A percentile compares a stretch with the other conserved stretches of the same genome.
Evolutionary conservation across 2,888 invertebrate genomes (phyloP).

Genomic region (Thelaira solivaga): DNA sequence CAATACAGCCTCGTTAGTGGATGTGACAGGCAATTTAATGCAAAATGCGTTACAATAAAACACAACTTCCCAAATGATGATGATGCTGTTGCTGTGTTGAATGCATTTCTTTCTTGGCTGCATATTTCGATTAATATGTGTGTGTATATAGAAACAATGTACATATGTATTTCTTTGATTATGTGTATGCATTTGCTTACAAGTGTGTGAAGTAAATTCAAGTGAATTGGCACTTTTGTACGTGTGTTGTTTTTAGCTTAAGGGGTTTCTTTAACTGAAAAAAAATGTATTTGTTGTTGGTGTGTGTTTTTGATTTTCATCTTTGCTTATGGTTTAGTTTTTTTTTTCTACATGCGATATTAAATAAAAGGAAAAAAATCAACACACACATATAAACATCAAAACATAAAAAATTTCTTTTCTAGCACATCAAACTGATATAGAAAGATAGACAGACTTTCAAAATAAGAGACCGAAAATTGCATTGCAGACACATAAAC

Average conservation of each 20-base stretch:
- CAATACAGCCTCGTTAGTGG: conserved; percentile 27
- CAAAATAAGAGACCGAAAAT: conserved; percentile 55
- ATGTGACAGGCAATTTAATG: conserved; percentile 39
- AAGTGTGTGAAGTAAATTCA: conserved; percentile 50
- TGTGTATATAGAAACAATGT: background rate
- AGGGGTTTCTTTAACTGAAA: conserved; percentile 47
- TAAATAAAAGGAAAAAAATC: conserved; percentile 1
- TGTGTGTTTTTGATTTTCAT: conserved; percentile 45
- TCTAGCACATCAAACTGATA: conserved; percentile 47
- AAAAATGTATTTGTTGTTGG: too few relatives aligned
- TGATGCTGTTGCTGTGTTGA: conserved; percentile 34
- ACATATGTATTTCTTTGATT: background rate
- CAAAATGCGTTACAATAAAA: conserved; percentile 34
- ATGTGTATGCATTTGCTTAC: background rate
- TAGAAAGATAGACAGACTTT: too few relatives aligned
- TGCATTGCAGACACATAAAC: conserved; percentile 44
- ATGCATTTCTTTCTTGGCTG: conserved; percentile 37
- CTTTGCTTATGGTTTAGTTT: conserved; percentile 4
- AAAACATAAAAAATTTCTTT: conserved; percentile 27
- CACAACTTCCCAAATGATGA: conserved; percentile 31
- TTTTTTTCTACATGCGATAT: conserved; percentile 27
- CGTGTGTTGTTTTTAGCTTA: conserved; percentile 53
- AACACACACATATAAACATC: conserved; percentile 41
- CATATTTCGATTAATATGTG: background rate
- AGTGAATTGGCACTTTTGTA: conserved; percentile 60